phyloP scores from a whole-genome alignment of 1,140 invertebrate genomes.

The Ruditapes philippinarum region DNA sequence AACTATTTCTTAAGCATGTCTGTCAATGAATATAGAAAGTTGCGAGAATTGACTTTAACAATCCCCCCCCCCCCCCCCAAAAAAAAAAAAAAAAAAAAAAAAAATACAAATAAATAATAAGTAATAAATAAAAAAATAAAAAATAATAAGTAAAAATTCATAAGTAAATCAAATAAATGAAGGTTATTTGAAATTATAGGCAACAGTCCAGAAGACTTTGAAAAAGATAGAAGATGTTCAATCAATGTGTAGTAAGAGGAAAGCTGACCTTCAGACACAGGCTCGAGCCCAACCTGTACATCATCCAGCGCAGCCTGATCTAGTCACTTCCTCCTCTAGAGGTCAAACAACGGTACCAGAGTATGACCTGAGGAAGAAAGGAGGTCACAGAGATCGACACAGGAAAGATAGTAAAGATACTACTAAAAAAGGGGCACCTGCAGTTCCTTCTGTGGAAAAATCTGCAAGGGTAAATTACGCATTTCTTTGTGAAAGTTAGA shows the following conservation, averaged over 20 bases:
- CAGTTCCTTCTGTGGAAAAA: conserved; percentile 68
- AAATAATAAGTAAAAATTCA: no score
- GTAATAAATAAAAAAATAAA: no score
- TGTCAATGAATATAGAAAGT: no score
- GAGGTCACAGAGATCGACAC: conserved; percentile 37
- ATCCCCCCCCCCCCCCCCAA: no score
- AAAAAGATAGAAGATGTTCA: conserved; percentile 98
- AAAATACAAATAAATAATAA: no score
- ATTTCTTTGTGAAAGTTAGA: no score
- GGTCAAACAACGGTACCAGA: conserved; percentile 68
- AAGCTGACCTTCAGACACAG: conserved; percentile 87
- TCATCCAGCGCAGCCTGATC: conserved; percentile 84
- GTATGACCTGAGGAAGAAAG: conserved; percentile 62
- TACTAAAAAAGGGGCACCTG: conserved; percentile 24
- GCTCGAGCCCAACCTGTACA: conserved; percentile 92
- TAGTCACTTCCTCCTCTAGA: conserved; percentile 54
- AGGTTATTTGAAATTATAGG: conserved; percentile 61
- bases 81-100: no score
- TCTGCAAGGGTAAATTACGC: conserved; percentile 81
- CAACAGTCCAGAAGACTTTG: conserved; percentile 90
- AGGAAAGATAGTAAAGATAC: conserved; percentile 31
- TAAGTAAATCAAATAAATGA: no score
- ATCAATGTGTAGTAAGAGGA: conserved; percentile 96
- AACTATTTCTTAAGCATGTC: no score
- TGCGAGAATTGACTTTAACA: no score